Evolutionary conservation across 2,888 invertebrate species (phyloP), one percentile per base, ranked within the genome.

Genomic region (Stenurella melanura): DNA sequence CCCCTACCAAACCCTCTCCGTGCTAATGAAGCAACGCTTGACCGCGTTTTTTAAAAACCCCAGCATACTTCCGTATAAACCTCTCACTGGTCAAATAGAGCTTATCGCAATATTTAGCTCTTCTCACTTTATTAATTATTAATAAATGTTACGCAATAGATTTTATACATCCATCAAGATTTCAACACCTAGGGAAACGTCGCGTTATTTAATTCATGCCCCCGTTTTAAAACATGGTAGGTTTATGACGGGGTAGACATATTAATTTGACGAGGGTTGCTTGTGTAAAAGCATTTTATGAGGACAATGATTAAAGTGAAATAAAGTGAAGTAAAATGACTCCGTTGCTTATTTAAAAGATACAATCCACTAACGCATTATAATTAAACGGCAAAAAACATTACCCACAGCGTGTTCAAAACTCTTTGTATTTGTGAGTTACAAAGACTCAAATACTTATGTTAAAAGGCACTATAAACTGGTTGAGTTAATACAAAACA

Each of bases 151-250:
- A 7, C 15, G 42, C 15, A 42, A 42, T 42, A 42, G 42, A 50
- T 50, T 50, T 50, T 50, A 50, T 12, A 50, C 50, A 50, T 12
- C n/a, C n/a, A 50, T 50, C 50, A 50, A 50, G 50, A n/a, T 50
- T 50, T 50, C 50, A 50, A 50, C 50, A 50, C 50, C 50, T 50
- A n/a, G 50, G n/a, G 50, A 50, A n/a, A 50, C n/a, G 50, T n/a
- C 50, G 15, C 50, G 50, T 50, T 50, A n/a, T 50, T n/a, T 50
- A 50, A 50, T 50, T 50, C 50, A 6, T 50, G n/a, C 50, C n/a
- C n/a, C n/a, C n/a, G 50, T 50, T 50, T 50, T 17, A 50, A 50
- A 50, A 50, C 15, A 50, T 50, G 50, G n/a, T n/a, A 50, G 15
- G 50, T 50, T 50, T 50, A 50, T 50, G 50, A 50, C n/a, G 4